Base-by-base conservation (phyloP, 2,888 invertebrate genomes). In the Xanthorhoe designata region DNA sequence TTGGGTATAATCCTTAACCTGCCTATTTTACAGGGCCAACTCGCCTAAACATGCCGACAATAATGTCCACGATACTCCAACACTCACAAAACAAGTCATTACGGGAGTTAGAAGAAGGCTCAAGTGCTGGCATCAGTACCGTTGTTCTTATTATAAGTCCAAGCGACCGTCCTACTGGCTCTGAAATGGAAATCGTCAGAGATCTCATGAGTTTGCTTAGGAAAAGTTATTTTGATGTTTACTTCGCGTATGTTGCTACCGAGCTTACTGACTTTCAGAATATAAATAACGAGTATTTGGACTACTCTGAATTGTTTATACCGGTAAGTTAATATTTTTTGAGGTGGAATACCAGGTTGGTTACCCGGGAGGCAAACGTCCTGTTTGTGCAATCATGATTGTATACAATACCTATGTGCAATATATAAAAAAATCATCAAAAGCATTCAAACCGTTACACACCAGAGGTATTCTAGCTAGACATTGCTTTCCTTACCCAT, bases 61-160 rank as follows among this genome's bases (percentile, higher is more conserved):
- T 94, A 50, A 84, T 95, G 72, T 91, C 94, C 45, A 85, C 91
- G 6, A 78, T 94, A 2, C 88, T 94, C 38, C 82, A 84, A 54
- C 83, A 94, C 75, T 91, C 94, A 9, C 85, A 92, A 59, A 92
- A 94, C 73, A 87, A 87, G 70, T 90, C 92, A 0, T 65, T 88
- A 9, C 72, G 73, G 15, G 94, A 94, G 50, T 89, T 90, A 60
- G 71, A 78, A 0, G 72, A 72, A 0, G 76, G 79, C 58, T 78
- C 80, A 1, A 88, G 88, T 59, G 93, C 89, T 0, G 93, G 91
- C 0, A 82, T 86, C 17, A 92, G 94, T 50, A 92, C 94, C 1
- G 92, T 94, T 7, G 90, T 95, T 8, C 82, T 95, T 0, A 79
- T 95, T 13, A 80, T 95, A 51, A 94, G 94, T 53, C 94, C 94